A percentile compares a stretch with the other conserved stretches of the same genome.
Evolutionary conservation across 2,797 vertebrate genomes (phyloP).

Genomic region (Xyrichtys novacula): DNA sequence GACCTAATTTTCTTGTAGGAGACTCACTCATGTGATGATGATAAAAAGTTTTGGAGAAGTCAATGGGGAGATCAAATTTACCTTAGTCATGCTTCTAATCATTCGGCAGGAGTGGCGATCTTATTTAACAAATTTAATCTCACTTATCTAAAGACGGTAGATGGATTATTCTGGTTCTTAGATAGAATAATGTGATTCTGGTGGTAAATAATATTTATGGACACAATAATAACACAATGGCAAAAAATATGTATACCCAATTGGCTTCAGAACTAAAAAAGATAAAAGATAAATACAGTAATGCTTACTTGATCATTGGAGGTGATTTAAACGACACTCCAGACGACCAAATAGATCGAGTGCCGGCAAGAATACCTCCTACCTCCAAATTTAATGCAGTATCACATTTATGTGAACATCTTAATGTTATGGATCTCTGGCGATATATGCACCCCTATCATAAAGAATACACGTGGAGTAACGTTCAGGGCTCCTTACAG

Average conservation of each 20-base stretch:
- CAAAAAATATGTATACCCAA: not conserved
- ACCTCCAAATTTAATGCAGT: not conserved
- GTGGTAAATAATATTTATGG: not conserved
- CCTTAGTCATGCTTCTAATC: too few relatives aligned
- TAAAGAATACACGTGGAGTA: slow-evolving; percentile 8
- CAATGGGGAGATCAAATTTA: too few relatives aligned
- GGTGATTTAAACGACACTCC: not conserved
- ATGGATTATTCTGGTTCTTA: too few relatives aligned
- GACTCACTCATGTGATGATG: too few relatives aligned
- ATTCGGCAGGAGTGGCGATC: too few relatives aligned
- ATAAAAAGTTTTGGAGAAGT: too few relatives aligned
- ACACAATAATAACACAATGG: not conserved
- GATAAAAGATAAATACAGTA: not conserved
- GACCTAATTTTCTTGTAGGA: too few relatives aligned
- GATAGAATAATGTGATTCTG: too few relatives aligned
- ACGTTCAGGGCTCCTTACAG: not conserved
- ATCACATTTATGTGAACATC: not conserved
- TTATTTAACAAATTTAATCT: too few relatives aligned
- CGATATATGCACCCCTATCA: not conserved
- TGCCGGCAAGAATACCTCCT: not conserved
- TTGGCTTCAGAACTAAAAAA: not conserved
- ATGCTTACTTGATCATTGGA: slow-evolving; percentile 2
- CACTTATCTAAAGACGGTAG: too few relatives aligned
- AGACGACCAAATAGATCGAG: not conserved
- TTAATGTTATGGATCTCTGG: not conserved